Base-by-base conservation (phyloP, 2,113 vertebrate species). In the Sylvietta virens region DNA sequence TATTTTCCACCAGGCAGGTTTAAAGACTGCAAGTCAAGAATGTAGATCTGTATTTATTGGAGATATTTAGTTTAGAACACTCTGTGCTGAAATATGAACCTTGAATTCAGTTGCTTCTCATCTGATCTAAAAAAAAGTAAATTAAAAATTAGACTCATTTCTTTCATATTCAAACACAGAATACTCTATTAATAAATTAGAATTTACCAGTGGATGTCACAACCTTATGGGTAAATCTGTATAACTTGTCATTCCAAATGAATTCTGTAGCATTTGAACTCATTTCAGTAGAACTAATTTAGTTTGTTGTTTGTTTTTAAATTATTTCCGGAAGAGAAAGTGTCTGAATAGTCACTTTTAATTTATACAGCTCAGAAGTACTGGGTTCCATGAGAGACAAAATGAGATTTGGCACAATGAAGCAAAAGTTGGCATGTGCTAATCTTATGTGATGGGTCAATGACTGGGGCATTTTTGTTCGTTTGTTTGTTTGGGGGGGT, bases 31-130 rank as follows among this genome's bases (percentile, higher is more conserved):
- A 78, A 94, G 62, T 88, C 67, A 80, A 90, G 79, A 82, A 81
- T 35, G 56, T 81, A 89, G 77, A 79, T 92, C 50, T 85, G 13
- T 87, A 39, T 93, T 95, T 96, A 97, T 93, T 83, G 45, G 74
- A 86, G 45, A 22, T 80, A 60, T 78, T 92, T 94, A 82, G 72
- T 84, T 88, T 57, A 58, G 62, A 58, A 37, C 13, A 42, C 9
- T 56, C 35, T 67, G 30, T 71, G 56, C 50, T 91, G 81, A 80
- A 92, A 95, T 91, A 35, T 45, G 78, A 96, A 44, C 44, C 76
- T 86, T 51, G 39, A 83, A 72, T 70, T 79, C 44, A 65, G 20
- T 64, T 5, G 1, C 27, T 85, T 71, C 17, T 86, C 45, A 47
- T 79, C 60, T 71, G 44, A 88, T 86, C 14, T 3, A 24, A 73